Percentiles rank a stretch among this genome's conserved stretches.
Conservation (phyloP, 1,140 invertebrate species). For the Cepaea nemoralis region DNA sequence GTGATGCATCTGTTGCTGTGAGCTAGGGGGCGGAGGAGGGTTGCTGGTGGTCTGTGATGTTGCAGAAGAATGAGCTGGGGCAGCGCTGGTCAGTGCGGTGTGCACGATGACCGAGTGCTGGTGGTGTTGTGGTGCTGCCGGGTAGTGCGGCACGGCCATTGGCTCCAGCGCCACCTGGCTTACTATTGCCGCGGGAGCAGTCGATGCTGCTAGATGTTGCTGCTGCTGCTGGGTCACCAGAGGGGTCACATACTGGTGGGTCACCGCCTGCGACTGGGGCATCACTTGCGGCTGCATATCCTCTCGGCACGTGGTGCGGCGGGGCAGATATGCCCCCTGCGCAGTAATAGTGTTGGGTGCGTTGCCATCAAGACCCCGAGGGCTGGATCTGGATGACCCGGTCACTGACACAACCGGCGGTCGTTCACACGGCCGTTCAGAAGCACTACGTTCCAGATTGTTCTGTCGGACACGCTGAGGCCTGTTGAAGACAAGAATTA, state of each 20-base stretch:
- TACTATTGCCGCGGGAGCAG: background rate
- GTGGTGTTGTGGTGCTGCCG: background rate
- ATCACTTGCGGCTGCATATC: background rate
- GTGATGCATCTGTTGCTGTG: slow-evolving; percentile 27
- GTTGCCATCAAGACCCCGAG: slow-evolving; percentile 15
- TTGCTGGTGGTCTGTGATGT: slow-evolving; percentile 12
- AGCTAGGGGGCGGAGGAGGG: background rate
- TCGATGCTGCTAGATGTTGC: slow-evolving; percentile 21
- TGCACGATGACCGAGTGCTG: background rate
- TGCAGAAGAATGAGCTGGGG: background rate
- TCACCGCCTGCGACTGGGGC: background rate
- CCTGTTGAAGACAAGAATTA: background rate
- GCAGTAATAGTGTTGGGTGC: background rate
- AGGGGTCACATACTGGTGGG: slow-evolving; percentile 27
- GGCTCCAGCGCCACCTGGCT: background rate
- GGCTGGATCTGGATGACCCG: slow-evolving; percentile 9
- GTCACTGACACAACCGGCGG: background rate
- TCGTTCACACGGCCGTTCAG: slow-evolving; percentile 26
- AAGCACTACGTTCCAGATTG: slow-evolving; percentile 31
- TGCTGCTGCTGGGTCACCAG: slow-evolving; percentile 27
- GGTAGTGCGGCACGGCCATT: background rate
- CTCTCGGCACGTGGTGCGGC: slow-evolving; percentile 3
- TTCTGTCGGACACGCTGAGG: slow-evolving; percentile 17
- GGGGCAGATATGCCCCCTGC: slow-evolving; percentile 15
- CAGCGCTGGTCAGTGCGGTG: background rate